Percentiles rank a stretch among this genome's conserved stretches.
phyloP scores from a whole-genome alignment of 2,888 invertebrate species.

The Microctonus hyperodae region DNA sequence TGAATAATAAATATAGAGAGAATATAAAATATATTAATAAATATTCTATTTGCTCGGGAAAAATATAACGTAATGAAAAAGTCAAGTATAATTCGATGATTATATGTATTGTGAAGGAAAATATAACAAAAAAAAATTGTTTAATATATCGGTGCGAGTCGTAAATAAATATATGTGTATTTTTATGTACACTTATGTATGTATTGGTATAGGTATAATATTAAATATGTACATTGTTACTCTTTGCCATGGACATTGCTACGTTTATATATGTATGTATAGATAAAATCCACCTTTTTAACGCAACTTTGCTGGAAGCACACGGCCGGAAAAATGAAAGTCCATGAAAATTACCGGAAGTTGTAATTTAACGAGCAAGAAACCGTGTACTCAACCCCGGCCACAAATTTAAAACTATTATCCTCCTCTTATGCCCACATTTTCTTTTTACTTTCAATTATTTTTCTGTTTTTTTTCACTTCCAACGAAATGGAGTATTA shows the following conservation, averaged over 20 bases:
- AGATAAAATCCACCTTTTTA: constrained; percentile 26
- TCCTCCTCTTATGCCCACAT: constrained; percentile 20
- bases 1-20: not conserved
- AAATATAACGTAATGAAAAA: too few species aligned
- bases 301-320: constrained; percentile 10
- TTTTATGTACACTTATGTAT: too few species aligned
- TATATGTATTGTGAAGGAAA: not conserved
- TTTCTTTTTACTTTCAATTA: constrained; percentile 12
- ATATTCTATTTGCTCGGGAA: too few species aligned
- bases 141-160: too few species aligned
- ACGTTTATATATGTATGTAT: constrained; percentile 10
- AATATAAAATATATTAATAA: not conserved
- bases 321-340: constrained; percentile 23
- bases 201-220: constrained; percentile 4
- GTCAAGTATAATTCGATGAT: constrained; percentile 13
- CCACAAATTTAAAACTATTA: constrained; percentile 23
- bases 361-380: constrained; percentile 25
- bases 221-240: not conserved
- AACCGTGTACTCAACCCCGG: constrained; percentile 1
- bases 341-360: constrained; percentile 31
- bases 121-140: not conserved
- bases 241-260: constrained; percentile 1
- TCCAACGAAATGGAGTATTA: not conserved
- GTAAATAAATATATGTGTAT: too few species aligned
- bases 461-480: not conserved